These are phyloP conservation scores for Xanthia togata DNA, from an alignment of 2,888 invertebrate species.

Conservation along the genomic window DNA sequence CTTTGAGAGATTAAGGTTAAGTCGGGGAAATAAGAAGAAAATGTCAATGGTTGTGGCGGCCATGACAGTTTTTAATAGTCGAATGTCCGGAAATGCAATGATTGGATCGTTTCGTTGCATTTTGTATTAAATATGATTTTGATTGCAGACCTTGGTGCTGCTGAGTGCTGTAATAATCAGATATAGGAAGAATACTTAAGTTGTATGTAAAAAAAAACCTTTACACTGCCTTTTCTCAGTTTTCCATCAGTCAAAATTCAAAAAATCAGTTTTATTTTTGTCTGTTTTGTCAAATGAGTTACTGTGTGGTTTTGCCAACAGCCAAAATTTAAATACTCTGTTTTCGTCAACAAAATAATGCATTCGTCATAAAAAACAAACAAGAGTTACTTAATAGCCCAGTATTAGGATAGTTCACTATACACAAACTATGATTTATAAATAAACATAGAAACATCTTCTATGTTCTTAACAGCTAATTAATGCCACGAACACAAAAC, in stretches of 20 bases:
- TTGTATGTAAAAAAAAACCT: too few relatives aligned
- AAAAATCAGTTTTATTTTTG: too few relatives aligned
- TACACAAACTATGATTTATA: constrained; percentile 3
- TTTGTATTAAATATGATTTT: constrained; percentile 5
- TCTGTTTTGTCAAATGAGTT: too few relatives aligned
- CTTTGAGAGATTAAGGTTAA: constrained; percentile 38
- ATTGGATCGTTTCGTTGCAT: constrained; percentile 11
- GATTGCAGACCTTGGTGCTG: background rate
- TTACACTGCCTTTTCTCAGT: too few relatives aligned
- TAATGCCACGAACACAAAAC: constrained; percentile 12
- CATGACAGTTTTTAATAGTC: constrained; percentile 36
- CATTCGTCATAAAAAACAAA: background rate
- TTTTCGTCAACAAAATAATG: background rate
- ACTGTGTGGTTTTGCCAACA: too few relatives aligned
- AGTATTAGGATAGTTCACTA: background rate
- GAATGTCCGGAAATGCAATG: constrained; percentile 27
- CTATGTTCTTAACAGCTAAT: constrained; percentile 16
- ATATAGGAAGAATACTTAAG: background rate
- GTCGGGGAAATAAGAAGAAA: constrained; percentile 19
- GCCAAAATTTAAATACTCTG: background rate
- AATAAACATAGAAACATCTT: constrained; percentile 3
- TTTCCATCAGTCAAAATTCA: too few relatives aligned
- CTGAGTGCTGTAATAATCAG: background rate
- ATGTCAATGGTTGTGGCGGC: constrained; percentile 24
- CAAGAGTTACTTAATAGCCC: too few relatives aligned